Evolutionary conservation across 2,113 vertebrate species (phyloP), one percentile per base, ranked within the genome.

Genomic region (Numida meleagris): DNA sequence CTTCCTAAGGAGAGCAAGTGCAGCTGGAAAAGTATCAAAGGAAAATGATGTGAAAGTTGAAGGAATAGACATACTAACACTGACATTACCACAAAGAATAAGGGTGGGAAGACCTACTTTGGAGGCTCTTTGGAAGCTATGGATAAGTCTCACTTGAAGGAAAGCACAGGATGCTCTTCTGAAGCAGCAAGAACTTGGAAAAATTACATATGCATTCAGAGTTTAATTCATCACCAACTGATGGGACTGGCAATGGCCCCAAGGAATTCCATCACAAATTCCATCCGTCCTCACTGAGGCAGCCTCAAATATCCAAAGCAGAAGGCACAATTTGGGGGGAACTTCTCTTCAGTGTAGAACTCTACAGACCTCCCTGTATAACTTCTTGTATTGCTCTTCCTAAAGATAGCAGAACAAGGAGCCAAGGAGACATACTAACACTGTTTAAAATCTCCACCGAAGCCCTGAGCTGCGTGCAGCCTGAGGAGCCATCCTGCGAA

Each of bases 11-110:
- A 85, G 78, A 93, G 25, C 21, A 93, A 91, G 78, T 18, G n/a
- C 57, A 72, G 86, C 63, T 91, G 93, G 82, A 94, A 80, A 67
- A 14, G 36, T 77, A 93, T 86, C 91, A 96, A 89, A 93, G 85
- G 2, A 75, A 55, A 93, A 66, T 36, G 14, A 72, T 9, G 33
- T 43, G 38, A 57, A 80, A 85, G 38, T 34, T 50, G 71, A 70
- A 88, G 63, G 59, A 66, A 25, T 0, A 50, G 8, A 55, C 34
- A 33, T 25, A 45, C 5, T 29, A 24, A 4, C 25, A 34, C 3
- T 59, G 42, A 19, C 46, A 31, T 45, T 82, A 53, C 6, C 5
- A 34, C 42, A 63, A 70, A 89, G 25, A 75, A 7, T 0, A 61
- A 36, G 5, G 23, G 12, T n/a, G 87, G 10, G 57, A 88, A 80